Evolutionary conservation across 1,140 invertebrate genomes (phyloP).

Genomic region (Drosophila santomea): DNA sequence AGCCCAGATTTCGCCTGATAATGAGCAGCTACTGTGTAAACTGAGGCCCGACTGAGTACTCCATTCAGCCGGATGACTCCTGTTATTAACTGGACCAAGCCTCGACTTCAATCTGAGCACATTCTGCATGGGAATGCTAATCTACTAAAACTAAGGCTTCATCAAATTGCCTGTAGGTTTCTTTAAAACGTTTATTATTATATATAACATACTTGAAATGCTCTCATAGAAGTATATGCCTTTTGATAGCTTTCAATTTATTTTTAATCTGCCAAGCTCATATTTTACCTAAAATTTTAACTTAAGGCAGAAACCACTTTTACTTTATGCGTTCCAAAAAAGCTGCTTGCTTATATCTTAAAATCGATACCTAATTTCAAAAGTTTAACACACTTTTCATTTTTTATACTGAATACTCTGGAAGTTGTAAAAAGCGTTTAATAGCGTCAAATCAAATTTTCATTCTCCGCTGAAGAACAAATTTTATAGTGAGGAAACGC

Average conservation of each 20-base stretch:
- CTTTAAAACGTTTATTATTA: no score
- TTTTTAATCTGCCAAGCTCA: no score
- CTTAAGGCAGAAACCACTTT: no score
- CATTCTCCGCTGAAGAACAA: constrained; percentile 12
- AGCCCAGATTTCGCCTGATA: constrained; percentile 18
- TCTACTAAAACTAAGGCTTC: no score
- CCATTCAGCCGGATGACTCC: not conserved
- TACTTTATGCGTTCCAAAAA: no score
- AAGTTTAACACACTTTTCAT: constrained; percentile 6
- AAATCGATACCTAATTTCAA: not conserved
- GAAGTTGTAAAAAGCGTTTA: constrained; percentile 8
- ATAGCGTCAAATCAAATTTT: constrained; percentile 26
- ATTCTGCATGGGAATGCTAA: no score
- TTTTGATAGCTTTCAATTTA: no score
- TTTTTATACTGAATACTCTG: not conserved
- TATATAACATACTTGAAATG: no score
- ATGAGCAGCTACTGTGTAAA: constrained; percentile 15
- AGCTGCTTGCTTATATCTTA: not conserved
- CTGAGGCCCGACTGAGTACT: not conserved
- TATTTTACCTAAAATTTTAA: no score
- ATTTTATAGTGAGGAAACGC: constrained; percentile 34
- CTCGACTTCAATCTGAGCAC: not conserved
- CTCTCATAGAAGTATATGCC: no score
- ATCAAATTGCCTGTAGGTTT: no score
- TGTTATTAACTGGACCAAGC: not conserved